phyloP scores from a whole-genome alignment of 1,140 invertebrate genomes.

The Tribolium madens region DNA sequence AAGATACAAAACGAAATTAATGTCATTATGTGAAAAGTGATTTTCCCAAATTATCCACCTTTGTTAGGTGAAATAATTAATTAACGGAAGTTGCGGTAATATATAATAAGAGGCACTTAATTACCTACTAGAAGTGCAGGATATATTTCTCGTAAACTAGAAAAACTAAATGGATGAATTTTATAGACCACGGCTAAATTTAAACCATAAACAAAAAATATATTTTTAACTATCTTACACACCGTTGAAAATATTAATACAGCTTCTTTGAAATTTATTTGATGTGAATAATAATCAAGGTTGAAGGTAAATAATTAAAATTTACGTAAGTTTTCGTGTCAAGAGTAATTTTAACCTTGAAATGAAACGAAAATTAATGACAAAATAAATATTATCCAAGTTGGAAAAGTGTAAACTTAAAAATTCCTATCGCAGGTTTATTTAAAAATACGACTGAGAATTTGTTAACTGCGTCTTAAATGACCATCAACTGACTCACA shows the following conservation, averaged over 20 bases:
- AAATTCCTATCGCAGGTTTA: background rate
- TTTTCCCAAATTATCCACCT: conserved; percentile 1
- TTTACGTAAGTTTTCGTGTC: conserved; percentile 19
- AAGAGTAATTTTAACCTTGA: conserved; percentile 16
- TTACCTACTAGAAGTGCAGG: background rate
- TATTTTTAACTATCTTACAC: conserved; percentile 1
- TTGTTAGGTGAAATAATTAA: conserved; percentile 25
- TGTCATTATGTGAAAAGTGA: background rate
- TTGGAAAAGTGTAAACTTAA: background rate
- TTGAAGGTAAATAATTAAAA: conserved; percentile 23
- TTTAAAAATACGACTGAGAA: background rate
- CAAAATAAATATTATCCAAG: background rate
- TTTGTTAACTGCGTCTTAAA: background rate
- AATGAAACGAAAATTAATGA: conserved; percentile 28
- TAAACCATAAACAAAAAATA: background rate
- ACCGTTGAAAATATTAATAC: background rate
- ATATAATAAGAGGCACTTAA: conserved; percentile 12
- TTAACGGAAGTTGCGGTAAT: conserved; percentile 12
- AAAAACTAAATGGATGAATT: background rate
- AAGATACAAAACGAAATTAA: background rate
- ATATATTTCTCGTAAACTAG: background rate
- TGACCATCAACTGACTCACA: conserved; percentile 42
- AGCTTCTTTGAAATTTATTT: background rate
- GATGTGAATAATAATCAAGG: conserved; percentile 10
- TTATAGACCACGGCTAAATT: background rate